Percentiles rank a stretch among this genome's conserved stretches.
phyloP scores from a whole-genome alignment of 2,888 invertebrate genomes.

The Diaprepes abbreviatus region DNA sequence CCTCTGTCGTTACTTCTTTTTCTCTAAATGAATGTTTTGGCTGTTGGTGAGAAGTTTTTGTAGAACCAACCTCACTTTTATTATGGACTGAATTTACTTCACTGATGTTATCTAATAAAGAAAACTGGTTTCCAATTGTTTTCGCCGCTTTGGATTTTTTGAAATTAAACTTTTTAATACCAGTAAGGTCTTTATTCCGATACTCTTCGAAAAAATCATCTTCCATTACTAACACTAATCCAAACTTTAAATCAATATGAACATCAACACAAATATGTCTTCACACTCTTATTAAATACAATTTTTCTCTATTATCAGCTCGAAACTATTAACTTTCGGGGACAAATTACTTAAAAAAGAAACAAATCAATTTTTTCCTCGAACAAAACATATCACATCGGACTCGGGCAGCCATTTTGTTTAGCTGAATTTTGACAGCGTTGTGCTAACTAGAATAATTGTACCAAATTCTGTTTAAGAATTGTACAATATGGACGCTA shows the following conservation, averaged over 20 bases:
- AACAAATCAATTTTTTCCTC: no score
- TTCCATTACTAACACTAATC: conserved; percentile 32
- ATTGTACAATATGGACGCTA: no score
- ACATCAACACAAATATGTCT: no score
- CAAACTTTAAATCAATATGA: no score
- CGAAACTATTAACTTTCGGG: no score
- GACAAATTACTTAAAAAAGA: no score
- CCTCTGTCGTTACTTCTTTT: neutral
- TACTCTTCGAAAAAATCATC: conserved; percentile 54
- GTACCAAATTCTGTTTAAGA: neutral
- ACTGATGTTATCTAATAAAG: neutral
- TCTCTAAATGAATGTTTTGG: neutral
- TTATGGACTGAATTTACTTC: neutral
- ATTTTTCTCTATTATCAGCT: no score
- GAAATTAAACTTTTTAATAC: conserved; percentile 55
- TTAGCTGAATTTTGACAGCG: neutral
- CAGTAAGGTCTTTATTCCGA: conserved; percentile 43
- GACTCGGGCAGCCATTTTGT: neutral
- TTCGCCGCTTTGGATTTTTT: conserved; percentile 47
- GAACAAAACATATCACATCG: no score
- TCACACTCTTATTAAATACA: no score
- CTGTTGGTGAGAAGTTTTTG: neutral
- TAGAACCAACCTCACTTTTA: neutral
- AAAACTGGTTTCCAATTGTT: neutral
- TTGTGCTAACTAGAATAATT: neutral